Evolutionary conservation across 2,888 invertebrate genomes (phyloP), one percentile per base, ranked within the genome.

Genomic region (Eupithecia inturbata): DNA sequence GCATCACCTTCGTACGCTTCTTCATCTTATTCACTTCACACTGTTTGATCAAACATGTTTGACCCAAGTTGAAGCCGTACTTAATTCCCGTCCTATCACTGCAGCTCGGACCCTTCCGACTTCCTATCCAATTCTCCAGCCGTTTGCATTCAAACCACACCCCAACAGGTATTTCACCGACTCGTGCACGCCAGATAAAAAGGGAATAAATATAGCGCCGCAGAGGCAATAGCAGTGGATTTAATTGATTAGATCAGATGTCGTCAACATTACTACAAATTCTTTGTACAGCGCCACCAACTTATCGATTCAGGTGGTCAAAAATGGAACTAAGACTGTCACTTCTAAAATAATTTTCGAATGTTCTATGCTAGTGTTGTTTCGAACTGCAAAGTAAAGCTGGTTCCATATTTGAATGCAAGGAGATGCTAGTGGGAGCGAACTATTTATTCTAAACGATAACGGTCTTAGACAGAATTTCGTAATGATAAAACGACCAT

Each of bases 171-270:
- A 90, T 90, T 91, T 90, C 89, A 91, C 90, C 88, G 91, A 90
- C 92, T 89, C 93, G 92, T 92, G 93, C 92, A 88, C 85, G 80
- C 78, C 84, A 89, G 91, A 93, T 91, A 92, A 91, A 90, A 90
- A 88, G 79, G 85, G 84, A 86, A 92, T 91, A 91, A 91, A 91
- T 89, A 91, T 90, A 91, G n/a, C n/a, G n/a, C 87, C 84, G 87
- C 85, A 89, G 87, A 85, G 84, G 88, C 88, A 89, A 89, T 90
- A 92, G 89, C 86, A 90, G 91, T 88, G 87, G 92, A 91, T 92
- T 92, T 94, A 93, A 94, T 94, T 93, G 93, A 91, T 89, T 89
- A 88, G 91, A 84, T 89, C 89, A 89, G 90, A 91, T 87, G 91
- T 88, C 79, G 80, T 89, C 89, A 88, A 88, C 87, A 87, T 84